Evolutionary conservation across 2,113 vertebrate species (phyloP).

Genomic region (Bos indicus): DNA sequence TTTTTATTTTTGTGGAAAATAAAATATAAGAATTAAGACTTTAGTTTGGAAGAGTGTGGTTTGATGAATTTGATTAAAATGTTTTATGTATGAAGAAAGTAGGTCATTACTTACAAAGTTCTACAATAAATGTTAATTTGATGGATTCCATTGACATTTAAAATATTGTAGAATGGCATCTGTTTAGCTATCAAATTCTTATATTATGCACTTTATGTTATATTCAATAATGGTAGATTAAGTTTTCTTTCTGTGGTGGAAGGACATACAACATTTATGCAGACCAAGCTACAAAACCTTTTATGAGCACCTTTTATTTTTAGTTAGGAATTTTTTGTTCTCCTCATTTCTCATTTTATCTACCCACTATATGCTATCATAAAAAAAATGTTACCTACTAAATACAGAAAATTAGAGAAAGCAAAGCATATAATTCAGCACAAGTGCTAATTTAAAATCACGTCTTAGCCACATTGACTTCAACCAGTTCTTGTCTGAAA

Average conservation of each 20-base stretch:
- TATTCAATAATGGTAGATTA: neutral
- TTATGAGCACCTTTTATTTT: constrained; percentile 6
- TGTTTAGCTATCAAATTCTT: neutral
- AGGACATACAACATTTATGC: neutral
- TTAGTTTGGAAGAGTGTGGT: neutral
- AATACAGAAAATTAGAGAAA: neutral
- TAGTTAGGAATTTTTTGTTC: neutral
- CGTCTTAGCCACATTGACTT: neutral
- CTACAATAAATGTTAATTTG: neutral
- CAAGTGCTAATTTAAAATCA: neutral
- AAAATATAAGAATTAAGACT: neutral
- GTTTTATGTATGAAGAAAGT: neutral
- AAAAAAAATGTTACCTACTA: neutral
- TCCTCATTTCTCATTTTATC: neutral
- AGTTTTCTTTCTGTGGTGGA: neutral
- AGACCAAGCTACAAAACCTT: neutral
- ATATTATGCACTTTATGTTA: neutral
- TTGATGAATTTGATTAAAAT: neutral
- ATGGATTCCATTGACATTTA: neutral
- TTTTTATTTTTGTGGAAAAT: neutral
- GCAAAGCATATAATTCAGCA: neutral
- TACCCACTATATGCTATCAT: neutral
- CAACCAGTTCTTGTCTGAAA: neutral
- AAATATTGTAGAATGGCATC: neutral
- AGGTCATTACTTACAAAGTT: neutral